Conservation (phyloP, 2,888 invertebrate genomes). For the Brachypalpus laphriformis region DNA sequence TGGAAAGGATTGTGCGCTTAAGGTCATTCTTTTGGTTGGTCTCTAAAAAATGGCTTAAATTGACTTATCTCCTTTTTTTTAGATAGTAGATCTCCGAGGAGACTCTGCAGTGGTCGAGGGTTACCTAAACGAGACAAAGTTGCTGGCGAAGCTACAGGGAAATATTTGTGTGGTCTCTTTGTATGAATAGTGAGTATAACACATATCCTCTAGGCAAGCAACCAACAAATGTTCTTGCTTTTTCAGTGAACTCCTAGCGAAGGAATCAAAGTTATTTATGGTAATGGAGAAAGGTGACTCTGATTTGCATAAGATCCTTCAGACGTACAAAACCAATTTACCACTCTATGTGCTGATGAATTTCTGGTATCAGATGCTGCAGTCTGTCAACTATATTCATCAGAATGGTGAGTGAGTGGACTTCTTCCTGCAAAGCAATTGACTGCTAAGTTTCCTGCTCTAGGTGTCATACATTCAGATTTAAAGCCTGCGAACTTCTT, state of each 20-base stretch:
- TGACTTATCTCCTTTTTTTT: conserved; percentile 81
- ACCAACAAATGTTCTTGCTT: too few species aligned
- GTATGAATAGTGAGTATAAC: conserved; percentile 90
- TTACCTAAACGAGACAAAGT: conserved; percentile 94
- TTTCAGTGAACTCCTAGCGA: conserved; percentile 88
- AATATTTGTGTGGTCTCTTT: conserved; percentile 92
- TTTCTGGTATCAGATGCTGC: conserved; percentile 97
- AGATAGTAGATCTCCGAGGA: conserved; percentile 91
- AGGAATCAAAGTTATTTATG: conserved; percentile 88
- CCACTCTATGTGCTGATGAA: conserved; percentile 91
- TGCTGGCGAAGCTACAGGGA: conserved; percentile 91
- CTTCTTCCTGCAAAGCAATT: not conserved
- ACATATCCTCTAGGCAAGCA: not conserved
- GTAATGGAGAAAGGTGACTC: conserved; percentile 97
- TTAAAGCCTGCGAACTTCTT: conserved; percentile 98
- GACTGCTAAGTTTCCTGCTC: conserved; percentile 40
- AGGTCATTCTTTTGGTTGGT: conserved; percentile 74
- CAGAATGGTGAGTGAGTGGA: conserved; percentile 86
- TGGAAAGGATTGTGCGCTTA: conserved; percentile 80
- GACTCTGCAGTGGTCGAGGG: conserved; percentile 89
- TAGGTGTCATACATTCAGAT: conserved; percentile 97
- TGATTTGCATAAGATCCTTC: conserved; percentile 91
- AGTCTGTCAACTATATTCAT: conserved; percentile 95
- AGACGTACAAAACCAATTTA: conserved; percentile 85
- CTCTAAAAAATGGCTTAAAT: not conserved